Conservation (phyloP, 2,113 vertebrate genomes). For the Callipepla californica region DNA sequence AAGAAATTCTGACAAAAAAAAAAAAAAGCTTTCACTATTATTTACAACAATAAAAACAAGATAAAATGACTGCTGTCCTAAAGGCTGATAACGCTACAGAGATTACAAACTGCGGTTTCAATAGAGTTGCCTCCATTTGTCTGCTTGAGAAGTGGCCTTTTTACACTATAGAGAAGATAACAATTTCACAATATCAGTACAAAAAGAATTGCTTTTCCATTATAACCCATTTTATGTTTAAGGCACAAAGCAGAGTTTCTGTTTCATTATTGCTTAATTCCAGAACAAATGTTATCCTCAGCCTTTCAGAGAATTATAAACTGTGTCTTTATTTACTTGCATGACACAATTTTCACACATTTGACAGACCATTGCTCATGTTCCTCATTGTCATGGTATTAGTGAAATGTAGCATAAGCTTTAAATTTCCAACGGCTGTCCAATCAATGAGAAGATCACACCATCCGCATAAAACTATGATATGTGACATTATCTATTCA, state of each 20-base stretch:
- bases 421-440: slow-evolving; percentile 57
- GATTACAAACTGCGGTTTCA: neutral
- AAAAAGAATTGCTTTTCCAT: slow-evolving; percentile 24
- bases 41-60: neutral
- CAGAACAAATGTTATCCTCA: slow-evolving; percentile 72
- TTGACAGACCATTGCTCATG: slow-evolving; percentile 71
- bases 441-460: slow-evolving; percentile 59
- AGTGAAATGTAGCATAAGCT: slow-evolving; percentile 78
- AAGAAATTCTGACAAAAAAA: neutral
- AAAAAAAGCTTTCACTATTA: neutral
- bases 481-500: slow-evolving; percentile 62
- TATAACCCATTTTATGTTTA: slow-evolving; percentile 2
- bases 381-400: slow-evolving; percentile 74
- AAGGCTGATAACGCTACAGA: neutral
- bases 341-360: slow-evolving; percentile 66
- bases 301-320: slow-evolving; percentile 70
- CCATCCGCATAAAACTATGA: slow-evolving; percentile 34
- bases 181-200: slow-evolving; percentile 21
- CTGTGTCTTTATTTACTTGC: slow-evolving; percentile 77
- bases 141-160: neutral
- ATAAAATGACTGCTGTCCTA: neutral
- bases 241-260: slow-evolving; percentile 49
- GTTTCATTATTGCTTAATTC: slow-evolving; percentile 72
- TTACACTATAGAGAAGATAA: neutral
- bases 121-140: neutral